Base-by-base conservation (phyloP, 2,888 invertebrate genomes). In the Polyploca ridens region DNA sequence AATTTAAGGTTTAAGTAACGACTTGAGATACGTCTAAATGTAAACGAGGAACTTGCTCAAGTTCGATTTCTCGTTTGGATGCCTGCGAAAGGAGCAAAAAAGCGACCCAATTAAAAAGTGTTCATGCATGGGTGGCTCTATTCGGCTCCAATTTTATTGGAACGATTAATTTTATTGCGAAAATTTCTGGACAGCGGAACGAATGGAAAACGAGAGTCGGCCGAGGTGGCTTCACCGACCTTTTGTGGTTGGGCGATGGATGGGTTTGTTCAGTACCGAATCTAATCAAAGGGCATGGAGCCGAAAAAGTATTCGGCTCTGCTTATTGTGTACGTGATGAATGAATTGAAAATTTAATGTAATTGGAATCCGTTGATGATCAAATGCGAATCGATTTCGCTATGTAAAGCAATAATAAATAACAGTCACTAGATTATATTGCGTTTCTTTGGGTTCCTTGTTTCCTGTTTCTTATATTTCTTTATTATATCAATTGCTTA, bases 161-260 rank as follows among this genome's bases (percentile, higher is more conserved):
- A 89, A 89, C 92, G 91, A 93, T 94, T 94, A 93, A 93, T 93
- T 93, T 93, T 91, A 93, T 93, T 91, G 90, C 89, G 83, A 91
- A 93, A 91, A 89, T 92, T 92, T 91, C 89, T 90, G 91, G 90
- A 92, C 91, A 91, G 90, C 90, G 90, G 85, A 90, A 91, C 90
- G 88, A 92, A 93, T 91, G 87, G 90, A 83, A 86, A 87, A 84
- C 85, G 87, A 83, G 86, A 86, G 83, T 84, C 78, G 79, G 77
- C 74, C 75, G 84, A 85, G 82, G 84, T 84, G 81, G 86, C 80
- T 83, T 81, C 86, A 77, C 76, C 83, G 84, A 84, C 83, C 88
- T 89, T 91, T 92, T 90, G 91, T 86, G 91, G 91, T 82, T 70
- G 69, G 70, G 79, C 85, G 87, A 91, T 90, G 86, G 88, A 90